A percentile compares a stretch with the other conserved stretches of the same genome.
Evolutionary conservation across 2,797 vertebrate genomes (phyloP).

Genomic region (Syngnathus rostellatus): DNA sequence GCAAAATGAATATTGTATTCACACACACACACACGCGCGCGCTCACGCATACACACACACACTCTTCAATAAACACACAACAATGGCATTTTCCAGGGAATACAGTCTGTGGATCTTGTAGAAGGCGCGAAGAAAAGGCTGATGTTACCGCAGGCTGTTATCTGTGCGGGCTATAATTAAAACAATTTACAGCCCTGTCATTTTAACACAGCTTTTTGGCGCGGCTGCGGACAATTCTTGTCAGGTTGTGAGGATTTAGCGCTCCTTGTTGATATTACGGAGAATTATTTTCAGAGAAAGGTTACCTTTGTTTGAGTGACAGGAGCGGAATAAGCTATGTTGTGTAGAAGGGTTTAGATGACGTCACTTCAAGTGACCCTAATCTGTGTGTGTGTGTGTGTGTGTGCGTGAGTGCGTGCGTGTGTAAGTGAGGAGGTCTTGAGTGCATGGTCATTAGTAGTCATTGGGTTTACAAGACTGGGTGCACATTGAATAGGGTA

Average conservation of each 20-base stretch:
- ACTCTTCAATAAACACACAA: slow-evolving; percentile 37
- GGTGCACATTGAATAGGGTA: slow-evolving; percentile 1
- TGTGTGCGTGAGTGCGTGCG: slow-evolving; percentile 9
- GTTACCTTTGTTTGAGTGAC: slow-evolving; percentile 38
- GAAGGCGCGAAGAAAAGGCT: slow-evolving; percentile 59
- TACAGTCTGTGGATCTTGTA: slow-evolving; percentile 59
- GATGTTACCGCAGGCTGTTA: slow-evolving; percentile 61
- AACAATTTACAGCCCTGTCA: slow-evolving; percentile 61
- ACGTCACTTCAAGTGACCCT: slow-evolving; percentile 38
- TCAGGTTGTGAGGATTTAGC: slow-evolving; percentile 37
- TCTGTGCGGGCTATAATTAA: slow-evolving; percentile 61
- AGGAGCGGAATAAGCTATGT: slow-evolving; percentile 28
- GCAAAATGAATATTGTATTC: slow-evolving; percentile 99
- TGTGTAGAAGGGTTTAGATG: slow-evolving; percentile 31
- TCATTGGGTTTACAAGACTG: slow-evolving; percentile 31
- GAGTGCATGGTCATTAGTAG: slow-evolving; percentile 27
- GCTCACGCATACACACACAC: slow-evolving; percentile 28
- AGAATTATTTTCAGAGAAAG: slow-evolving; percentile 42
- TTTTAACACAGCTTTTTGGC: slow-evolving; percentile 43
- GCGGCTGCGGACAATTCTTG: slow-evolving; percentile 50
- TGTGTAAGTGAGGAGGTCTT: slow-evolving; percentile 4
- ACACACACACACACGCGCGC: slow-evolving; percentile 51
- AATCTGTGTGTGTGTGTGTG: slow-evolving; percentile 18
- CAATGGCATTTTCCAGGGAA: slow-evolving; percentile 62
- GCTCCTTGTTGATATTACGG: slow-evolving; percentile 36